A percentile compares a stretch with the other conserved stretches of the same genome.
phyloP scores from a whole-genome alignment of 2,797 vertebrate species.

The Pogoniulus pusillus region DNA sequence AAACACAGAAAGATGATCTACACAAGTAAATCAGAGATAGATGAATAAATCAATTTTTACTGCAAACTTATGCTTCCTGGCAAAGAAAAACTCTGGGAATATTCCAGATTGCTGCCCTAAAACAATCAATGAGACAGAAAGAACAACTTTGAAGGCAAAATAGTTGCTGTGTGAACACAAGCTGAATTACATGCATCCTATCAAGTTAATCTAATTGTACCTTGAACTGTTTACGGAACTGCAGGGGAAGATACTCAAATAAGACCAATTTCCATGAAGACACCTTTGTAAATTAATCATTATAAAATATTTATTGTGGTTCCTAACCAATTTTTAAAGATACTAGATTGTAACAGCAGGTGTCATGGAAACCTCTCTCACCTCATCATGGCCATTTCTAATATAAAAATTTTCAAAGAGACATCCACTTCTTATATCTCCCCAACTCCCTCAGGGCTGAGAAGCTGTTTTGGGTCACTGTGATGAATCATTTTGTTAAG shows the following conservation, averaged over 20 bases:
- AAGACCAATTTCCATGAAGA: background rate
- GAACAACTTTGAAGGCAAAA: background rate
- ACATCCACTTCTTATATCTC: background rate
- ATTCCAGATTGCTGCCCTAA: background rate
- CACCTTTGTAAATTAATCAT: background rate
- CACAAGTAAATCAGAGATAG: background rate
- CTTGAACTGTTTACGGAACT: background rate
- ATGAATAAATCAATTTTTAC: background rate
- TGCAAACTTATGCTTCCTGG: background rate
- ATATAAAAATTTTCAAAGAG: background rate
- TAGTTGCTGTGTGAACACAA: background rate
- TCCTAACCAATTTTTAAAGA: background rate
- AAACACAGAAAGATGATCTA: background rate
- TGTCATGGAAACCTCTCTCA: background rate
- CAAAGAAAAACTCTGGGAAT: background rate
- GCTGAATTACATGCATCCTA: background rate
- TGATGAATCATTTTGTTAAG: background rate
- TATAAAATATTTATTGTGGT: background rate
- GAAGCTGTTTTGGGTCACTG: background rate
- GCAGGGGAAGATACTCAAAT: background rate
- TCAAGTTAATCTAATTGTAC: background rate
- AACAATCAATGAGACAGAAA: background rate
- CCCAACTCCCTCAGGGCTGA: background rate
- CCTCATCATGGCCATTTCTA: background rate
- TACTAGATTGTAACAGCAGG: background rate